Conservation (phyloP, 2,888 invertebrate species). For the Diploptera punctata region DNA sequence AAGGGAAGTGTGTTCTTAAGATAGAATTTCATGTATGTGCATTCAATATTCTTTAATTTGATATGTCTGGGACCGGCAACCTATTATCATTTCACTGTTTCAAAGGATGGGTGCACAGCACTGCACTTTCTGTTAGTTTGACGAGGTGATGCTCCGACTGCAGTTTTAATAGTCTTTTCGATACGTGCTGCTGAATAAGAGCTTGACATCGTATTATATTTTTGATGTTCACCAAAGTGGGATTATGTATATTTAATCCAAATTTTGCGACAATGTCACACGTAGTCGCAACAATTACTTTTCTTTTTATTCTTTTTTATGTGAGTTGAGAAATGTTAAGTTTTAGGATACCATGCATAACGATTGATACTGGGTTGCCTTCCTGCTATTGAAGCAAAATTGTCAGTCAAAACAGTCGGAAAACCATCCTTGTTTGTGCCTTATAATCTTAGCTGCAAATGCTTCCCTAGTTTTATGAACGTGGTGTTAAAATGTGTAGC, state of each 20-base stretch:
- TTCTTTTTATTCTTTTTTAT: slow-evolving; percentile 8
- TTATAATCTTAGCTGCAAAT: slow-evolving; percentile 45
- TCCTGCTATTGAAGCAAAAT: slow-evolving; percentile 35
- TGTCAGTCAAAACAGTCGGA: slow-evolving; percentile 38
- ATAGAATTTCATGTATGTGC: slow-evolving; percentile 15
- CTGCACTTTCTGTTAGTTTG: slow-evolving; percentile 6
- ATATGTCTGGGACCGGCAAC: slow-evolving; percentile 30
- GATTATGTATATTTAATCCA: slow-evolving; percentile 2
- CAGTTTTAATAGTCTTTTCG: slow-evolving; percentile 11
- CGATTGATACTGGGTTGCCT: slow-evolving; percentile 41
- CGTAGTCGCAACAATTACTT: background rate
- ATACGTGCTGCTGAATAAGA: slow-evolving; percentile 9
- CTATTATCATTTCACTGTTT: slow-evolving; percentile 35
- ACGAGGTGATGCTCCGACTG: slow-evolving; percentile 20
- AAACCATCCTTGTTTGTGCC: slow-evolving; percentile 46
- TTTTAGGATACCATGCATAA: slow-evolving; percentile 20
- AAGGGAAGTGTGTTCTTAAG: background rate
- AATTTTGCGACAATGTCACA: background rate
- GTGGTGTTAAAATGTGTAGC: slow-evolving; percentile 43
- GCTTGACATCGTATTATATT: slow-evolving; percentile 20
- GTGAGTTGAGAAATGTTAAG: slow-evolving; percentile 5
- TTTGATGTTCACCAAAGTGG: slow-evolving; percentile 26
- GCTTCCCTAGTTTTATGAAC: slow-evolving; percentile 44
- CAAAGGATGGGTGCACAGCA: slow-evolving; percentile 25
- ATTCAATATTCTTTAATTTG: slow-evolving; percentile 24